Percentiles rank a stretch among this genome's conserved stretches.
Evolutionary conservation across 2,113 vertebrate species (phyloP).

Genomic region (Mola mola): DNA sequence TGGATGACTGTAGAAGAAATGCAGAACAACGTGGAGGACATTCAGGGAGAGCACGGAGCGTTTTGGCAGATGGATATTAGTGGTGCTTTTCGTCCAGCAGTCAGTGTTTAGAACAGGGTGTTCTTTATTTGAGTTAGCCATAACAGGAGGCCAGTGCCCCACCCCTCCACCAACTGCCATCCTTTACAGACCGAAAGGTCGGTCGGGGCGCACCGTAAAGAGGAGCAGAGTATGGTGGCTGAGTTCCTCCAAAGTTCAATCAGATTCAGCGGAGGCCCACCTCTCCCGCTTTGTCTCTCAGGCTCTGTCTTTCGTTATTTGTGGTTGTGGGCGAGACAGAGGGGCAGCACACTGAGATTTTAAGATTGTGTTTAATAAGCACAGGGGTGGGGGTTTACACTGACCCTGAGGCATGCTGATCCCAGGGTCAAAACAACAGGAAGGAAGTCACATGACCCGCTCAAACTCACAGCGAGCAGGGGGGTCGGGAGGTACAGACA

Average conservation of each 20-base stretch:
- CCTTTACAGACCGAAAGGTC: conserved; percentile 69
- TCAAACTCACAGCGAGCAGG: conserved; percentile 30
- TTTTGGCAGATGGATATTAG: conserved; percentile 15
- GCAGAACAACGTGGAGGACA: background rate
- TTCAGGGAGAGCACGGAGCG: conserved; percentile 3
- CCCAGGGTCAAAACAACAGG: conserved; percentile 73
- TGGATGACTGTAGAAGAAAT: background rate
- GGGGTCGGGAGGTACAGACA: background rate
- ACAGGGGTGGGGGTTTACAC: background rate
- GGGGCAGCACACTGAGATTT: conserved; percentile 30
- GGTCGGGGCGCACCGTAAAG: conserved; percentile 61
- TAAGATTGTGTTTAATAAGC: conserved; percentile 64
- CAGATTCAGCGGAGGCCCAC: conserved; percentile 59
- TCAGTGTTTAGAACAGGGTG: conserved; percentile 37
- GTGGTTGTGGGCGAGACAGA: conserved; percentile 1
- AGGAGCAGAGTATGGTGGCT: conserved; percentile 46
- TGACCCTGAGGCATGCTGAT: conserved; percentile 61
- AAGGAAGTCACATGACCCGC: conserved; percentile 73
- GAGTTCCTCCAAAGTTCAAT: conserved; percentile 74
- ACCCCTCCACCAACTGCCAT: conserved; percentile 36
- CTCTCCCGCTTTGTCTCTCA: conserved; percentile 31
- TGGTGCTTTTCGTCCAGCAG: conserved; percentile 19
- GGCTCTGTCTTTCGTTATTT: background rate
- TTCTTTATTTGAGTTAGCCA: conserved; percentile 48
- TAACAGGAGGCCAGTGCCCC: conserved; percentile 47